Conservation (phyloP, 2,113 vertebrate species). For the Coregonus clupeaformis region DNA sequence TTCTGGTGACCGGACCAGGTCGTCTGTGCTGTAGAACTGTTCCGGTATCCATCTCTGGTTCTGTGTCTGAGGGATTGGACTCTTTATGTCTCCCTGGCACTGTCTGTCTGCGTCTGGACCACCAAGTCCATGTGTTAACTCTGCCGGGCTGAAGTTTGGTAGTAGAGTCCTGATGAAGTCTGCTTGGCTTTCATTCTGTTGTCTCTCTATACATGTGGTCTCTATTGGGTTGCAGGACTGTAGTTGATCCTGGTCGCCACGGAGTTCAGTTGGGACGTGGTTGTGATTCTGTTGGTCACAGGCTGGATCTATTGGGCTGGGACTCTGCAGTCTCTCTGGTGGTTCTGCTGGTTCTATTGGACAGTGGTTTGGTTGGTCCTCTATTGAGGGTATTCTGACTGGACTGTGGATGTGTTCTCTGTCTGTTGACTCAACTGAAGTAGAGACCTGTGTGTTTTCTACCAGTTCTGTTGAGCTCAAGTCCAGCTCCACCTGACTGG, state of each 20-base stretch:
- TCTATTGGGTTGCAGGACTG: not conserved
- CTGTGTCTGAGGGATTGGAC: conserved; percentile 37
- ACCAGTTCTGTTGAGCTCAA: conserved; percentile 4
- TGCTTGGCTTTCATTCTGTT: not conserved
- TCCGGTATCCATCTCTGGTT: not conserved
- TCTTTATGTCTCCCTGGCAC: conserved; percentile 27
- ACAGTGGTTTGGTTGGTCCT: not conserved
- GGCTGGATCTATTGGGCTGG: not conserved
- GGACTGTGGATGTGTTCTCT: not conserved
- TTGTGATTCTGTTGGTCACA: not conserved
- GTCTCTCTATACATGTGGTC: not conserved
- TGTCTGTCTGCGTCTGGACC: conserved; percentile 1
- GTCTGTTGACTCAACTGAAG: not conserved
- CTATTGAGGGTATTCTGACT: not conserved
- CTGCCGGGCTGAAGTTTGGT: not conserved
- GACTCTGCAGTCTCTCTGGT: not conserved
- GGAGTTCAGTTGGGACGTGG: not conserved
- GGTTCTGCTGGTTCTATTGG: not conserved
- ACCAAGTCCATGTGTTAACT: conserved; percentile 22
- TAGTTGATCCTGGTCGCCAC: not conserved
- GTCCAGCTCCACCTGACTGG: conserved; percentile 9
- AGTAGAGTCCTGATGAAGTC: not conserved
- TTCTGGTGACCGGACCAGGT: conserved; percentile 44
- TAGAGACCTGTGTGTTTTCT: not conserved
- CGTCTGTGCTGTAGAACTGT: not conserved